Evolutionary conservation across 2,113 vertebrate genomes (phyloP).

Genomic region (Chaetodon auriga): DNA sequence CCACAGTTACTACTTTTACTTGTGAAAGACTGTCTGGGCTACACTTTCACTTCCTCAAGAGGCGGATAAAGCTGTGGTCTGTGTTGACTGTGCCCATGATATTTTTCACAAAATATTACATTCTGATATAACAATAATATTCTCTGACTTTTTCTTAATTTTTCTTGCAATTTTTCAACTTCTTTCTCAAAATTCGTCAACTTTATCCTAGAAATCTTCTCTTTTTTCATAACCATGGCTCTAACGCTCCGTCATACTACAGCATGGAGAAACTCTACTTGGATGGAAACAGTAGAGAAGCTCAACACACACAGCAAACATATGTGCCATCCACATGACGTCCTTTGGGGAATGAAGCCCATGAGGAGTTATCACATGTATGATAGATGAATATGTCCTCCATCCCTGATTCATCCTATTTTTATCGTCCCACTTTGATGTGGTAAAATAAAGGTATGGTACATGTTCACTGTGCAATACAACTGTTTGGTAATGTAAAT

Average conservation of each 20-base stretch:
- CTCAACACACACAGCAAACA: background rate
- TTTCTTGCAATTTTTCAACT: background rate
- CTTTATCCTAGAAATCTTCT: background rate
- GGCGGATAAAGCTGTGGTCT: too few relatives aligned
- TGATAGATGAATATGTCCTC: constrained; percentile 50
- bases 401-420: constrained; percentile 29
- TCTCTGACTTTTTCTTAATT: background rate
- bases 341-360: constrained; percentile 48
- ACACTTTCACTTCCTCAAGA: too few relatives aligned
- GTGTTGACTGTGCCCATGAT: background rate
- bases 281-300: background rate
- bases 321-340: background rate
- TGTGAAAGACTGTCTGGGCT: too few relatives aligned
- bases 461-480: constrained; percentile 17
- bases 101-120: too few relatives aligned
- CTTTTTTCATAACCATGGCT: background rate
- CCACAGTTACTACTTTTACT: too few relatives aligned
- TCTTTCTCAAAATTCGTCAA: background rate
- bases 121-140: too few relatives aligned
- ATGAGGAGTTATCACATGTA: constrained; percentile 22
- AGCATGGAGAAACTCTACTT: background rate
- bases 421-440: constrained; percentile 46
- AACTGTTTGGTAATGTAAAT: constrained; percentile 49
- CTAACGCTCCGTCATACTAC: background rate
- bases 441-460: constrained; percentile 36